Conservation (phyloP, 2,888 invertebrate genomes). For the Cynaeus angustus region DNA sequence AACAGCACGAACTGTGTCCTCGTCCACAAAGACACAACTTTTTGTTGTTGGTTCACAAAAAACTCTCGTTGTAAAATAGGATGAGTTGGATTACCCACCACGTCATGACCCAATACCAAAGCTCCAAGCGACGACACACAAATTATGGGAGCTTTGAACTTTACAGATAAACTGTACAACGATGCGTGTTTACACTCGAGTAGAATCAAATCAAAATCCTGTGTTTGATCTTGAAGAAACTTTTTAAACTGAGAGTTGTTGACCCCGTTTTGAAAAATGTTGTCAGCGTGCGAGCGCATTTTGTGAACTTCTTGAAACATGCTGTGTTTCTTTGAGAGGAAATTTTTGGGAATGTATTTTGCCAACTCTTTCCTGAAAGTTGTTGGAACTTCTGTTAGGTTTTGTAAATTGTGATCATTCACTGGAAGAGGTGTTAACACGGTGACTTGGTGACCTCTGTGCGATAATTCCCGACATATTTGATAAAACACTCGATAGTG, state of each 20-base stretch:
- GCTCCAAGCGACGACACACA: slow-evolving; percentile 44
- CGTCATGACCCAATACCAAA: slow-evolving; percentile 25
- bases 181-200: slow-evolving; percentile 45
- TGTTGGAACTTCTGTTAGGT: slow-evolving; percentile 62
- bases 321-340: too few species aligned
- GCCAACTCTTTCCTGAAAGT: background rate
- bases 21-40: background rate
- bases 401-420: slow-evolving; percentile 59
- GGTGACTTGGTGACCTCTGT: slow-evolving; percentile 64
- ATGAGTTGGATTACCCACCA: slow-evolving; percentile 49
- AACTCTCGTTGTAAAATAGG: slow-evolving; percentile 48
- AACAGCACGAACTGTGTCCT: background rate
- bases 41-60: slow-evolving; percentile 4
- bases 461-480: slow-evolving; percentile 62
- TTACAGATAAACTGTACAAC: slow-evolving; percentile 37
- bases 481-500: slow-evolving; percentile 47
- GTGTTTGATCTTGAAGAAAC: slow-evolving; percentile 15
- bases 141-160: slow-evolving; percentile 44
- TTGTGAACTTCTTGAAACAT: slow-evolving; percentile 35
- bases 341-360: too few species aligned
- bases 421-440: slow-evolving; percentile 64
- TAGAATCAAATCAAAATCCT: slow-evolving; percentile 48
- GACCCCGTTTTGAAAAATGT: background rate
- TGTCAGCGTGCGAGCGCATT: too few species aligned
- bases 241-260: slow-evolving; percentile 43